A percentile compares a stretch with the other conserved stretches of the same genome.
These are phyloP conservation scores for Ganaspis brasiliensis DNA, from an alignment of 2,888 invertebrate genomes.

Conservation along the genomic window DNA sequence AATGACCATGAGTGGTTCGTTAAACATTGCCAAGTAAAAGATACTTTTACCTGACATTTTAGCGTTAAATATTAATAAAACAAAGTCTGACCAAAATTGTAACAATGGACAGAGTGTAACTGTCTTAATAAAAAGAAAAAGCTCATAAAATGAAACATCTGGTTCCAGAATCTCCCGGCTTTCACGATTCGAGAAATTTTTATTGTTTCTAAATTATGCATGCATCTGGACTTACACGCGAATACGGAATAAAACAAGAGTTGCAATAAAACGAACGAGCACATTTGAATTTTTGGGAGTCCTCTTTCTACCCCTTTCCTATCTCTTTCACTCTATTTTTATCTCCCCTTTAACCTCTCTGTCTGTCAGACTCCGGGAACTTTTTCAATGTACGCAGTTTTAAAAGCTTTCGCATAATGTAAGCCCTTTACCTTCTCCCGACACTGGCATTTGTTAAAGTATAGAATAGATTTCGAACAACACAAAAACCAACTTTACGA, in stretches of 20 bases:
- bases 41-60: too few species aligned
- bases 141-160: conserved; percentile 32
- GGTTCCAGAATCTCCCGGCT: conserved; percentile 52
- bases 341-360: conserved; percentile 27
- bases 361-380: conserved; percentile 57
- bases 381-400: conserved; percentile 71
- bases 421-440: conserved; percentile 59
- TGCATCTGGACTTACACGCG: conserved; percentile 43
- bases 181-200: conserved; percentile 43
- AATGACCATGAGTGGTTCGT: too few species aligned
- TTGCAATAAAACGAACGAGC: conserved; percentile 58
- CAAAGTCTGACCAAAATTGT: conserved; percentile 7
- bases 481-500: conserved; percentile 21
- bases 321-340: conserved; percentile 21
- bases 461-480: conserved; percentile 53
- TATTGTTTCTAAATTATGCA: conserved; percentile 43
- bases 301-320: conserved; percentile 45
- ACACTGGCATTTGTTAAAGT: conserved; percentile 68
- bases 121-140: conserved; percentile 18
- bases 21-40: too few species aligned
- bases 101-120: conserved; percentile 1
- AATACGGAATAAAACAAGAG: conserved; percentile 53
- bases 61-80: not conserved
- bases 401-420: conserved; percentile 71
- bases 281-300: conserved; percentile 69